Percentiles rank a stretch among this genome's conserved stretches.
Conservation (phyloP, 2,797 vertebrate genomes). For the Eulemur albifrons region DNA sequence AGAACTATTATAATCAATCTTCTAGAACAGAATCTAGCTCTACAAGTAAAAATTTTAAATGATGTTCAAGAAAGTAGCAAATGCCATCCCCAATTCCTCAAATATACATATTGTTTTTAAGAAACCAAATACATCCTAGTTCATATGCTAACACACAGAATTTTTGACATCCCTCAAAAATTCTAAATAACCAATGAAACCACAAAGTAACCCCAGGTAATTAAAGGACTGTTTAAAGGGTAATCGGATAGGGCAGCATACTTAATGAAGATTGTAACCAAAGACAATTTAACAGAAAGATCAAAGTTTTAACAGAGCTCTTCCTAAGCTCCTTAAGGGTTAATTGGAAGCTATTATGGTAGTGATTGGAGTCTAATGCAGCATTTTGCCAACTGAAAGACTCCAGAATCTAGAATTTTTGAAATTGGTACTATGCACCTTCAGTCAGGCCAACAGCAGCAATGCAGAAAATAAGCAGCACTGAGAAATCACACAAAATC, state of each 20-base stretch:
- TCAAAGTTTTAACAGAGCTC: not conserved
- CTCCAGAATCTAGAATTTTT: not conserved
- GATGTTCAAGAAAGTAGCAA: constrained; percentile 1
- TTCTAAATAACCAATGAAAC: constrained; percentile 44
- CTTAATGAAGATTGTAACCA: not conserved
- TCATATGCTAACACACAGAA: constrained; percentile 16
- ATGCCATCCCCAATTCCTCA: not conserved
- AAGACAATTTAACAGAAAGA: not conserved
- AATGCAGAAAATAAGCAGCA: not conserved
- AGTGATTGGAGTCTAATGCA: not conserved
- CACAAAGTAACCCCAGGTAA: constrained; percentile 1
- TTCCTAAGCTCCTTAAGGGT: not conserved
- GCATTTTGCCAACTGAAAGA: not conserved
- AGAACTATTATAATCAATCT: not conserved
- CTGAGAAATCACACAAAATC: not conserved
- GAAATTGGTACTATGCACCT: not conserved
- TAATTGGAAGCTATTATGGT: not conserved
- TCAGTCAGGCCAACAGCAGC: not conserved
- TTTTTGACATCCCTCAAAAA: not conserved
- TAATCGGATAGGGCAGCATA: not conserved
- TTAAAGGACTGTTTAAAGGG: not conserved
- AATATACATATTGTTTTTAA: not conserved
- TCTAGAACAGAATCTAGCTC: constrained; percentile 43
- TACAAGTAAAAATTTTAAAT: constrained; percentile 55
- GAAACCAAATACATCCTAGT: constrained; percentile 2